Conservation (phyloP, 2,113 vertebrate species). For the Etia nguti region DNA sequence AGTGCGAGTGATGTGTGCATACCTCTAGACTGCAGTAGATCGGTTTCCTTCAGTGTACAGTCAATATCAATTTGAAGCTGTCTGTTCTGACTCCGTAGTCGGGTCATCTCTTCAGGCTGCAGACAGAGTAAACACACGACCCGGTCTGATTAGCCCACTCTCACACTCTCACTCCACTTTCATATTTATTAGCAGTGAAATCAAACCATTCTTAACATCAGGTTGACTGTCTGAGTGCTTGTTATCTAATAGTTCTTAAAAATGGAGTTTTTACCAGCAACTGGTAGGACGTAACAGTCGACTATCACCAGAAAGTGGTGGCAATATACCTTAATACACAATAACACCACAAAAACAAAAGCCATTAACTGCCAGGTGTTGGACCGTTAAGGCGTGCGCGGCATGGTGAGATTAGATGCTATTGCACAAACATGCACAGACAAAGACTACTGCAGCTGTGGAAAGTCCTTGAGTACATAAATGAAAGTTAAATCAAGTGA, state of each 20-base stretch:
- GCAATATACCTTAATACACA: not conserved
- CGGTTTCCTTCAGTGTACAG: conserved; percentile 97
- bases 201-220: not conserved
- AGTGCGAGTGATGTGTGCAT: conserved; percentile 4
- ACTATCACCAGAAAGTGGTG: not conserved
- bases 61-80: conserved; percentile 98
- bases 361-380: not conserved
- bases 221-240: not conserved
- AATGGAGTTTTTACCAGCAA: not conserved
- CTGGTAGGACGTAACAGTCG: not conserved
- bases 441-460: not conserved
- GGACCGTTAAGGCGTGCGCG: not conserved
- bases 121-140: conserved; percentile 47
- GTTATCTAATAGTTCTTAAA: not conserved
- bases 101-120: conserved; percentile 98
- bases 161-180: not conserved
- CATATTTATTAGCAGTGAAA: not conserved
- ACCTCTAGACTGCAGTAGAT: conserved; percentile 96
- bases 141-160: not conserved
- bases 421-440: not conserved
- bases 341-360: not conserved
- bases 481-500: not conserved
- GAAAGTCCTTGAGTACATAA: not conserved
- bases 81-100: conserved; percentile 91
- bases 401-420: not conserved